Conservation (phyloP, 2,888 invertebrate species). For the Drosophila prostipennis region DNA sequence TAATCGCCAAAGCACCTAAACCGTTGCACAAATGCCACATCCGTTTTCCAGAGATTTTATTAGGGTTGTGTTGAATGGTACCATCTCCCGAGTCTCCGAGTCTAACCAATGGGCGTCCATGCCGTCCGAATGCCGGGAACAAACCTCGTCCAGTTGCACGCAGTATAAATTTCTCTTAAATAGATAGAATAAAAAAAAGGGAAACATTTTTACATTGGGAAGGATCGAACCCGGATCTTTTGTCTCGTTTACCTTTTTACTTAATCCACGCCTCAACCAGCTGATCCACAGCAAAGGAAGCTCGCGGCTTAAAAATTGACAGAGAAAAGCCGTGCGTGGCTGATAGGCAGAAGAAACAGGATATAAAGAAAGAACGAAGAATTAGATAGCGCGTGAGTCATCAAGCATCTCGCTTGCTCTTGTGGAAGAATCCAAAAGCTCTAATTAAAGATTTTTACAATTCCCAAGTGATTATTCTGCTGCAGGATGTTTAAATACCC, state of each 20-base stretch:
- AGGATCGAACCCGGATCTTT: neutral
- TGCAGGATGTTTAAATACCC: neutral
- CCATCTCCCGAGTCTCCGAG: no score
- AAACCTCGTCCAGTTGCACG: no score
- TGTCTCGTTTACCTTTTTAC: neutral
- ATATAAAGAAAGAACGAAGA: neutral
- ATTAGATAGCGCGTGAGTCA: neutral
- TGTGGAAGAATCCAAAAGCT: neutral
- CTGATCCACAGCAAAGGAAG: neutral
- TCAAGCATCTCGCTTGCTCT: neutral
- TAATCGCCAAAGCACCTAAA: no score
- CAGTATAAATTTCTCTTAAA: no score
- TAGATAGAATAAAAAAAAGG: no score
- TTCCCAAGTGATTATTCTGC: slow-evolving; percentile 3
- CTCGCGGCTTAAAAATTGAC: neutral
- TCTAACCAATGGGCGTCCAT: no score
- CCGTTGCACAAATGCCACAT: no score
- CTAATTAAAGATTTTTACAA: neutral
- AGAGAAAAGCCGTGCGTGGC: neutral
- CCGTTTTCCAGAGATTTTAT: no score
- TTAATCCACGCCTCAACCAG: neutral
- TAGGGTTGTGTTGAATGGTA: no score
- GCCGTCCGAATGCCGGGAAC: no score
- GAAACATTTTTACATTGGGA: neutral
- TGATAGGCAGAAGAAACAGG: neutral